A percentile compares a stretch with the other conserved stretches of the same genome.
Evolutionary conservation across 2,113 vertebrate genomes (phyloP).

Genomic region (Bucco capensis): DNA sequence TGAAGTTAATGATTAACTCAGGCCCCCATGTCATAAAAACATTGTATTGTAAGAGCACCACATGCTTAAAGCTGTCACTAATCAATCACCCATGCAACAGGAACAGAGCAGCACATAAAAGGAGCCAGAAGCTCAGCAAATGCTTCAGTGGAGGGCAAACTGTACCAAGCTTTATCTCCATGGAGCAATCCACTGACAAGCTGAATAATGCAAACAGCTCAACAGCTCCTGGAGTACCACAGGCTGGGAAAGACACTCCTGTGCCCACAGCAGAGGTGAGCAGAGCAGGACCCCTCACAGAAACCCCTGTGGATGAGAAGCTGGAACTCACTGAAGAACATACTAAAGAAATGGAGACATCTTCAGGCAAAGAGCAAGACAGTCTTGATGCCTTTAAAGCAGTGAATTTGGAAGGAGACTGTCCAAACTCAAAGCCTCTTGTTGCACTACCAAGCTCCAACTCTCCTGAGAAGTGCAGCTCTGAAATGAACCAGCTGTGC

Average conservation of each 20-base stretch:
- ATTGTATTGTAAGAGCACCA: background rate
- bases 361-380: background rate
- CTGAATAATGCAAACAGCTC: background rate
- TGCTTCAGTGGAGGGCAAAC: background rate
- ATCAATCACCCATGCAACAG: background rate
- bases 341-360: background rate
- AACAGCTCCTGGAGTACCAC: background rate
- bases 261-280: rapidly evolving
- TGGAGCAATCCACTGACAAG: background rate
- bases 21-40: slow-evolving; percentile 23
- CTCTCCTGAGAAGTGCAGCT: rapidly evolving
- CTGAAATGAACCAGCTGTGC: background rate
- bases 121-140: background rate
- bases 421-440: background rate
- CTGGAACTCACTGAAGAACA: background rate
- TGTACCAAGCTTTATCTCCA: background rate
- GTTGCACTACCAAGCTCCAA: rapidly evolving
- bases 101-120: slow-evolving; percentile 4
- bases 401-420: background rate
- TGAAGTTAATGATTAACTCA: slow-evolving; percentile 68
- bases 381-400: background rate
- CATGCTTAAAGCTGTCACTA: background rate
- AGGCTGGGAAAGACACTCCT: background rate
- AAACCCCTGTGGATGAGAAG: rapidly evolving
- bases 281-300: background rate